Evolutionary conservation across 1,140 invertebrate species (phyloP), one percentile per base, ranked within the genome.

Genomic region (Hesperophylax magnus): DNA sequence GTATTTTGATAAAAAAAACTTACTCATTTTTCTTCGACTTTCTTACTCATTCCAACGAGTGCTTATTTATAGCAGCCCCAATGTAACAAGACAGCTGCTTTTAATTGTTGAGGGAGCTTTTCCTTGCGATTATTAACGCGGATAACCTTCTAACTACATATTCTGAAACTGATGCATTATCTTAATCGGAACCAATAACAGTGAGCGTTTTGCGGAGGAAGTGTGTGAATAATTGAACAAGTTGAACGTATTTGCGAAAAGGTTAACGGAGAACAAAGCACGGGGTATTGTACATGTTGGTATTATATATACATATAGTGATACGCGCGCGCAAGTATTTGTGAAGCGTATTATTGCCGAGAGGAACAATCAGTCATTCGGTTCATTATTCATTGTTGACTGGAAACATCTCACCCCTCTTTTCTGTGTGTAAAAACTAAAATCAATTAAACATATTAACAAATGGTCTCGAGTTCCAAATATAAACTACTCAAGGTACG

Each of bases 341-440:
- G 67, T 71, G 39, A 71, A 71, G 67, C 39, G 39, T 8, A 71
- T 71, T 71, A 71, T 71, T 71, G 67, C 34, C 39, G 20, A 71
- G 54, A 52, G 47, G 69, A 83, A 63, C 82, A 75, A 83, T 83
- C 69, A 75, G 27, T 83, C 82, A 83, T 79, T 67, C 60, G 69
- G 75, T 75, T 63, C 82, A 83, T 83, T 83, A 80, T 76, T 83
- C 82, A 80, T 65, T 69, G 81, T 77, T 74, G 61, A 79, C 34
- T 47, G 63, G 63, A 15, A 24, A 24, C 63, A 58, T n/a, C 56
- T 58, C 56, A 58, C 56, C 56, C 56, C 56, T 18, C 56, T 22
- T 11, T 58, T 18, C 56, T 58, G 56, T 22, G 34, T 39, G 39
- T 47, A 47, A 47, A 47, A 47, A 47, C 39, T 47, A 47, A 47